A percentile compares a stretch with the other conserved stretches of the same genome.
These are phyloP conservation scores for Andrena praecox DNA, from an alignment of 2,888 invertebrate genomes.

Conservation along the genomic window DNA sequence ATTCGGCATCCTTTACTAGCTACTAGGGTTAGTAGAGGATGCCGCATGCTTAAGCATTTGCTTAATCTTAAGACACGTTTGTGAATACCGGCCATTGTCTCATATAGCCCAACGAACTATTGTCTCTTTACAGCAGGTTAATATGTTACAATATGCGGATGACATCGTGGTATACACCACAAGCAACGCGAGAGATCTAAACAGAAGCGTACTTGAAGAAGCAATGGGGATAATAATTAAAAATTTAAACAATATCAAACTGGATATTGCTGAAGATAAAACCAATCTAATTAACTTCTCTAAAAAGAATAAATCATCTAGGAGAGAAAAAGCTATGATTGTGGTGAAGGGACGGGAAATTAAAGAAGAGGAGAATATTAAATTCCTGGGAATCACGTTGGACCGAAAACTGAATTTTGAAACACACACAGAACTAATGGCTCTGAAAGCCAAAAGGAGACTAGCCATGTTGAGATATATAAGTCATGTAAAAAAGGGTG, in stretches of 20 bases:
- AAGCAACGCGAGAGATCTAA: background rate
- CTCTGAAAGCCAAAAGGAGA: background rate
- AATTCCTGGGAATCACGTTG: background rate
- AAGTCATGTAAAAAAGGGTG: background rate
- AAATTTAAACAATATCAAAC: background rate
- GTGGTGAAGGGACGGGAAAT: background rate
- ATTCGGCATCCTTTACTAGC: no score
- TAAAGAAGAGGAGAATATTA: background rate
- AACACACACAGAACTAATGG: background rate
- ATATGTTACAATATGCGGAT: background rate
- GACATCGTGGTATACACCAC: background rate
- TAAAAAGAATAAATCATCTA: background rate
- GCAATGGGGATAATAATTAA: background rate
- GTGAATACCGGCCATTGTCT: no score
- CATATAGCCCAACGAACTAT: no score
- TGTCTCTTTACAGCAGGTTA: no score
- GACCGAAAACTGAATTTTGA: background rate
- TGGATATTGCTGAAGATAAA: background rate
- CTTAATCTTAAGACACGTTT: no score
- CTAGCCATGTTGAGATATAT: background rate
- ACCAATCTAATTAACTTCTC: background rate
- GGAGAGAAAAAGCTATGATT: background rate
- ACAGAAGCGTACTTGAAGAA: background rate
- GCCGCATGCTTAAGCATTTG: no score
- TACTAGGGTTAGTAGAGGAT: no score